Evolutionary conservation across 2,113 vertebrate species (phyloP).

Genomic region (Tylochromis polylepis): DNA sequence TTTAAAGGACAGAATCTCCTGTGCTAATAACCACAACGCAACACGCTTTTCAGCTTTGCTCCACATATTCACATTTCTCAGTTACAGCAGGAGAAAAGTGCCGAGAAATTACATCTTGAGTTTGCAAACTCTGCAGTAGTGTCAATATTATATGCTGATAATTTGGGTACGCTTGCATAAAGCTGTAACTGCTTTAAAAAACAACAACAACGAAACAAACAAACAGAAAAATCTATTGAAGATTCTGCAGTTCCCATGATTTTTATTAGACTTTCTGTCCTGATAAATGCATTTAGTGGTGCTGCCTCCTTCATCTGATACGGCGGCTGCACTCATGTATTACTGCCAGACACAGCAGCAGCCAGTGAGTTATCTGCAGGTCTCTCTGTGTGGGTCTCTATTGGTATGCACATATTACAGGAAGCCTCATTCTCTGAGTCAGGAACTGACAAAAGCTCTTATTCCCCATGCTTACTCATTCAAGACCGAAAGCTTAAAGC

Average conservation of each 20-base stretch:
- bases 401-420: neutral
- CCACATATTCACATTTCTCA: too few relatives aligned
- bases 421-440: neutral
- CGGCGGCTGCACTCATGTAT: neutral
- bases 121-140: neutral
- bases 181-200: neutral
- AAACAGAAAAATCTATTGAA: neutral
- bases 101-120: rapidly evolving
- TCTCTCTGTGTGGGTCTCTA: neutral
- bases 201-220: neutral
- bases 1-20: neutral
- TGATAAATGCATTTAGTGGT: neutral
- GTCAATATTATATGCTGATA: neutral
- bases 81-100: neutral
- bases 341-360: neutral
- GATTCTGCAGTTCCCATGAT: neutral
- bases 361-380: neutral
- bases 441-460: neutral
- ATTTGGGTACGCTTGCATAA: neutral
- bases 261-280: neutral
- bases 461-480: rapidly evolving
- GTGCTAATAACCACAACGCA: neutral
- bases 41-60: neutral
- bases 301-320: neutral
- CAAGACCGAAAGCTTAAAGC: neutral